Evolutionary conservation across 1,140 invertebrate species (phyloP).

Genomic region (Anagrus nilaparvatae): DNA sequence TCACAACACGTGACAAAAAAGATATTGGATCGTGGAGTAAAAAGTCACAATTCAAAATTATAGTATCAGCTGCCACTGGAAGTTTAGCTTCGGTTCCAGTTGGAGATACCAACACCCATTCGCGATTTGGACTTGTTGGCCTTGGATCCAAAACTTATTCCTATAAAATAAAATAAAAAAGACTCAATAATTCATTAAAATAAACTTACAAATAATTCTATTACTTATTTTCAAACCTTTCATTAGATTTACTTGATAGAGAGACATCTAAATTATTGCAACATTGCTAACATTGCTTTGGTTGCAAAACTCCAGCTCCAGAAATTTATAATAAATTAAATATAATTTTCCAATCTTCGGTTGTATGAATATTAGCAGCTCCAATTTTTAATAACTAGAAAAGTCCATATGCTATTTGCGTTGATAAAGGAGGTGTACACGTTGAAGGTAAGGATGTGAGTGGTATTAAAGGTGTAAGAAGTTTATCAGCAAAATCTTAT

Average conservation of each 20-base stretch:
- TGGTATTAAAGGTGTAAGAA: conserved; percentile 50
- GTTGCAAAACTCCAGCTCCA: conserved; percentile 76
- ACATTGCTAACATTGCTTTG: conserved; percentile 41
- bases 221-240: conserved; percentile 7
- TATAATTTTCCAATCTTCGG: conserved; percentile 85
- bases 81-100: conserved; percentile 39
- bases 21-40: conserved; percentile 68
- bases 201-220: neutral
- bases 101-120: conserved; percentile 38
- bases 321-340: conserved; percentile 88
- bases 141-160: conserved; percentile 27
- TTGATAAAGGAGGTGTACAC: conserved; percentile 28
- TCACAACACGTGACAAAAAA: conserved; percentile 84
- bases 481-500: conserved; percentile 66
- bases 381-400: conserved; percentile 87
- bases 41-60: conserved; percentile 57
- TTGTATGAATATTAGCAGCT: conserved; percentile 90
- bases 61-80: conserved; percentile 43
- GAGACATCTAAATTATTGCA: no score
- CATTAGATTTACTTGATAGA: conserved; percentile 10
- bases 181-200: no score
- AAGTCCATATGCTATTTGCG: conserved; percentile 78
- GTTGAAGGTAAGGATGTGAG: conserved; percentile 30
- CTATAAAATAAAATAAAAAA: neutral
- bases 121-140: conserved; percentile 33